A percentile compares a stretch with the other conserved stretches of the same genome.
Conservation (phyloP, 1,140 invertebrate species). For the Octopus sinensis region DNA sequence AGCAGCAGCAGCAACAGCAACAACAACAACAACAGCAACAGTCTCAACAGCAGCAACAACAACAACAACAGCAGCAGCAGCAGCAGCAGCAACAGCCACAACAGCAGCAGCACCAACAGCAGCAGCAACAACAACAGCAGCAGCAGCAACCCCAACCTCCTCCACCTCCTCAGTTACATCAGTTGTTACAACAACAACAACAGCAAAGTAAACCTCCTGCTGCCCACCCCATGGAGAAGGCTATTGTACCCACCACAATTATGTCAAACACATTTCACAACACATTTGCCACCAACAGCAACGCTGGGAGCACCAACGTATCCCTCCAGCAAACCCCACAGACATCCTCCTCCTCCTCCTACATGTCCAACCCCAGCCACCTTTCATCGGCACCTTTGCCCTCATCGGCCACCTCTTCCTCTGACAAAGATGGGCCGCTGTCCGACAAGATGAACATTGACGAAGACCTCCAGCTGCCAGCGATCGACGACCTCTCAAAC, state of each 20-base stretch:
- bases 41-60: too few species aligned
- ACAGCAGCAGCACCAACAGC: neutral
- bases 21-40: too few species aligned
- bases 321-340: neutral
- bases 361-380: neutral
- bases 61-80: neutral
- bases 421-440: neutral
- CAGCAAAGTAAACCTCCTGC: too few species aligned
- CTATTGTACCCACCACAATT: neutral
- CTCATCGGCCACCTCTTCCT: neutral
- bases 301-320: neutral
- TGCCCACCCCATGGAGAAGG: neutral
- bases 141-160: neutral
- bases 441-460: slow-evolving; percentile 1
- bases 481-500: neutral
- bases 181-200: too few species aligned
- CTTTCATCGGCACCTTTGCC: neutral
- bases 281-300: neutral
- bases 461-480: neutral
- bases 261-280: neutral
- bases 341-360: neutral
- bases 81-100: neutral
- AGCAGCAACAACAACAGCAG: neutral
- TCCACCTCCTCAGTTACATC: neutral
- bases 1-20: too few species aligned